These are phyloP conservation scores for Tachypleus tridentatus DNA, from an alignment of 1,140 invertebrate genomes.

Conservation along the genomic window DNA sequence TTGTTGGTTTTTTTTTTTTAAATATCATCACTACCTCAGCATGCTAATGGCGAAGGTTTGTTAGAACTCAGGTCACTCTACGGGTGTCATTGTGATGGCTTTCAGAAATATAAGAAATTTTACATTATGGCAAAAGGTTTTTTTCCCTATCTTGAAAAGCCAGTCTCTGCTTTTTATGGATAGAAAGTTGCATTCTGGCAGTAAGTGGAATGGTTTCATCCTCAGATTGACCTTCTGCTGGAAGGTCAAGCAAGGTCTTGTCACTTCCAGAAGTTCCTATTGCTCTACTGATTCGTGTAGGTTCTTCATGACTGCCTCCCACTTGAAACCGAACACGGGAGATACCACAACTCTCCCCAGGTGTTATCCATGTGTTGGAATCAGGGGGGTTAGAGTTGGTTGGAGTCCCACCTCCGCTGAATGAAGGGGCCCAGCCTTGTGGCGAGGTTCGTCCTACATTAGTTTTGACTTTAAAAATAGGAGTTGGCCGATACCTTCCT, in stretches of 20 bases:
- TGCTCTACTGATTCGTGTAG: constrained; percentile 30
- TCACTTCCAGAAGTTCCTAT: constrained; percentile 10
- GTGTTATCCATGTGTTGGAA: constrained; percentile 47
- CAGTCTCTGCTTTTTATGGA: not conserved
- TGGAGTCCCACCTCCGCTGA: constrained; percentile 44
- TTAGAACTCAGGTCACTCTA: no score
- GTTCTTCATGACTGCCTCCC: constrained; percentile 46
- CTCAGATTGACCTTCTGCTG: constrained; percentile 35
- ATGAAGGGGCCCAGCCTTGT: constrained; percentile 10
- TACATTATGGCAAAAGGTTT: not conserved
- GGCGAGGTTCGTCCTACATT: constrained; percentile 15
- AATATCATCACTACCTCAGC: no score
- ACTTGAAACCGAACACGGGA: constrained; percentile 57
- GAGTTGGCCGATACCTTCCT: not conserved
- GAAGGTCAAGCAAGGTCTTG: constrained; percentile 46
- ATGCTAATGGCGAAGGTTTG: no score
- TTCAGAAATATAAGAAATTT: no score
- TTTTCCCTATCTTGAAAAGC: constrained; percentile 1
- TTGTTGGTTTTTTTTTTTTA: no score
- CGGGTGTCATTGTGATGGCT: no score
- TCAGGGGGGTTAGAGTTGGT: constrained; percentile 74
- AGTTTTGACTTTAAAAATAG: constrained; percentile 10
- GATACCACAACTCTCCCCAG: constrained; percentile 69
- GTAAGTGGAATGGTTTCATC: constrained; percentile 50
- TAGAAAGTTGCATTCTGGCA: constrained; percentile 25